Base-by-base conservation (phyloP, 2,113 vertebrate species). In the Theristicus caerulescens region DNA sequence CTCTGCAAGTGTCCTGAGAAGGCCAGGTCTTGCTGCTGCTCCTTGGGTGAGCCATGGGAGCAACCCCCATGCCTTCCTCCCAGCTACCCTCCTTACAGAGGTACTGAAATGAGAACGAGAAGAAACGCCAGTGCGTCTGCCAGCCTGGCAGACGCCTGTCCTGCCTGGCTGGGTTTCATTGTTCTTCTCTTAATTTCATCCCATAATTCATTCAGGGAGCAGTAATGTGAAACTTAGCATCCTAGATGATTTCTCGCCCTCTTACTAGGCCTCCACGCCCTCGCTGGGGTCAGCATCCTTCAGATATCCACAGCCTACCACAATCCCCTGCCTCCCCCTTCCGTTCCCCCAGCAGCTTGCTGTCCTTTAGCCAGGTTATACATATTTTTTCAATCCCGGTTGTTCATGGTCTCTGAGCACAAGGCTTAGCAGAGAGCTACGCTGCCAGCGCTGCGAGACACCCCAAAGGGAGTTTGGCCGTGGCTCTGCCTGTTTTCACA, bases 331-430 rank as follows among this genome's bases (percentile, higher is more conserved):
- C 89, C 72, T 82, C 76, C 65, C 80, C 64, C 8, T 61, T 88
- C 69, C 7, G 0, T 57, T 88, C 79, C 90, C 82, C 77, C 82
- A 73, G 85, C 91, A 94, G 69, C 69, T 67, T 78, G 90, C 72
- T 94, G 92, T 96, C 88, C 91, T 93, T 92, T 67, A 79, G 94
- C 96, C 96, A 96, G 88, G 86, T 90, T 95, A 47, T 74, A 89
- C 94, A 88, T 94, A 91, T 92, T 95, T 97, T 96, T 96, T 94
- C 90, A 95, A 86, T 93, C 93, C 78, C 0, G 3, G 52, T 76
- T 85, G 55, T 92, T 94, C 93, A 71, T 79, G 94, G 72, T 93
- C 76, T 88, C 81, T 94, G 96, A 94, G 80, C 92, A 94, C 83
- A 57, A 54, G 88, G 88, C 94, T 90, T 93, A 95, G 88, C 0